Conservation (phyloP, 1,140 invertebrate genomes). For the Sarcophaga peregrina region DNA sequence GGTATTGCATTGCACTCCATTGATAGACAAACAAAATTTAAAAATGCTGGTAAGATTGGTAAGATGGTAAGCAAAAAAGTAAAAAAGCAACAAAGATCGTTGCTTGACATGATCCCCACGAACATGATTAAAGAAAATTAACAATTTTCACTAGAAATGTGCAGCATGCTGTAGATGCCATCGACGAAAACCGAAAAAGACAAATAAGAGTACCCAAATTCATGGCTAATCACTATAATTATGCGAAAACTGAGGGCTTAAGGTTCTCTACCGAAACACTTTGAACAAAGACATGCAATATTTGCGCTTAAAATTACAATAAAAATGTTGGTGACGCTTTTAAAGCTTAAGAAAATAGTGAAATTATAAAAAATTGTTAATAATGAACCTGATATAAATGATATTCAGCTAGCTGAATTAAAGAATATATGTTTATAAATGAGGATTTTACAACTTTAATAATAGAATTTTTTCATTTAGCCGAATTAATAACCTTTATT, state of each 20-base stretch:
- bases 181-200: background rate
- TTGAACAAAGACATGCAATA: background rate
- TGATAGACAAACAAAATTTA: constrained; percentile 2
- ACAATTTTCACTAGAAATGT: background rate
- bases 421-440: no score
- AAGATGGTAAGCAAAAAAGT: background rate
- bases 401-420: no score
- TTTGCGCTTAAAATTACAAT: no score
- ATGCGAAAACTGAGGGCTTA: constrained; percentile 23
- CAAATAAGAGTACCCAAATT: constrained; percentile 11
- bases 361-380: no score
- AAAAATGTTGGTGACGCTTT: no score
- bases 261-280: background rate
- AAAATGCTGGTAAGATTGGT: background rate
- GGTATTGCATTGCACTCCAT: background rate
- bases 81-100: background rate
- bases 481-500: no score
- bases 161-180: background rate
- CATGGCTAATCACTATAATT: constrained; percentile 32
- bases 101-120: background rate
- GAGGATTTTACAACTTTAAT: no score
- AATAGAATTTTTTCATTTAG: no score
- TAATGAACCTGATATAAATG: no score
- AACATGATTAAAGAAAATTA: constrained; percentile 27
- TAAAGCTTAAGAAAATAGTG: no score